Evolutionary conservation across 2,888 invertebrate species (phyloP), one percentile per base, ranked within the genome.

Genomic region (Anorthoa munda): DNA sequence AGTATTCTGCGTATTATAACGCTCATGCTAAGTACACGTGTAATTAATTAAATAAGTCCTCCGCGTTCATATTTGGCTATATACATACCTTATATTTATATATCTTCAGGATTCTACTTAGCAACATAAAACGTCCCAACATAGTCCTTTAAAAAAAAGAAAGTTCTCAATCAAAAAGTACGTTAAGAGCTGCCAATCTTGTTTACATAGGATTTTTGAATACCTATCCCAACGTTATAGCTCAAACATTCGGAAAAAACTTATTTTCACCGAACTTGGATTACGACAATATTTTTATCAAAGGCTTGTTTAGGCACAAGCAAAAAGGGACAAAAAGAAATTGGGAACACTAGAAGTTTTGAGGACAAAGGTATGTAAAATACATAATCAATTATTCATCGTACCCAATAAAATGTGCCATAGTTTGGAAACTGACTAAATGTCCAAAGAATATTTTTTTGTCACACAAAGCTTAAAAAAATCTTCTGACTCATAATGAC

Each of bases 231-330:
- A 11, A 18, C 70, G 15, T 45, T 77, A 75, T 60, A 77, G 69
- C 39, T 60, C 60, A 77, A 77, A 77, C 2, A 60, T 60, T 69
- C 17, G 26, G 17, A 18, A 45, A 50, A 67, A 77, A 12, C 39
- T 59, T 58, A 75, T 59, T 68, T 77, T 55, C 59, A 31, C 15
- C 23, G 26, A 69, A 26, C 39, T 60, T 26, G 60, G 60, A 21
- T 17, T 26, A 21, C 1, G 51, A 53, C 59, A 75, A 77, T 75
- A 60, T 39, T 31, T 67, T 39, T 53, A 59, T 39, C 31, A 39
- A 12, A 39, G 39, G 51, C 46, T 31, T 59, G n/a, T 48, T 66
- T 66, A 59, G 51, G n/a, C 48, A 51, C 11, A 46, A 21, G 17
- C 23, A 74, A 75, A 59, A 31, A 51, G 9, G 13, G 9, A 15